These are phyloP conservation scores for Girardinichthys multiradiatus DNA, from an alignment of 2,113 vertebrate species.

Conservation along the genomic window DNA sequence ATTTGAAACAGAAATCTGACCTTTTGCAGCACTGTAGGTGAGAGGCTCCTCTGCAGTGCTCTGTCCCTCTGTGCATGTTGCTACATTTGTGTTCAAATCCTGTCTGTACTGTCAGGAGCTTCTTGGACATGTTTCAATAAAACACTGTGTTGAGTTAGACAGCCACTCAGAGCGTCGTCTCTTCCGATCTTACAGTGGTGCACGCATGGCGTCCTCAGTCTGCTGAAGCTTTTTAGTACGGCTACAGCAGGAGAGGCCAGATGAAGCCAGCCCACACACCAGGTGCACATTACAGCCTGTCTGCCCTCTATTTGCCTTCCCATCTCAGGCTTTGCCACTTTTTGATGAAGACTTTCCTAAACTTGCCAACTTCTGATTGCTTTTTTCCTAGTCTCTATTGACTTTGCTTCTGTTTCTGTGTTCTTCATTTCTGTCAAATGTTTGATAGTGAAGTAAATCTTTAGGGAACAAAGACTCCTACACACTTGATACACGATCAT, in stretches of 20 bases:
- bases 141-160: slow-evolving; percentile 18
- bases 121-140: slow-evolving; percentile 49
- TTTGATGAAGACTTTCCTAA: slow-evolving; percentile 1
- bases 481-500: neutral
- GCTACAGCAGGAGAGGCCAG: slow-evolving; percentile 46
- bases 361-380: slow-evolving; percentile 17
- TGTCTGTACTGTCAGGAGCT: slow-evolving; percentile 42
- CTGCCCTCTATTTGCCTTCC: slow-evolving; percentile 17
- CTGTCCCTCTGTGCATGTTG: slow-evolving; percentile 13
- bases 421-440: neutral
- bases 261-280: slow-evolving; percentile 60
- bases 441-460: neutral
- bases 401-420: neutral
- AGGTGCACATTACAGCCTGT: slow-evolving; percentile 40
- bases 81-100: slow-evolving; percentile 52
- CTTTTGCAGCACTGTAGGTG: slow-evolving; percentile 20
- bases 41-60: slow-evolving; percentile 37
- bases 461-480: neutral
- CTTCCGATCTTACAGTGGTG: slow-evolving; percentile 7
- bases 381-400: neutral
- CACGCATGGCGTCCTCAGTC: slow-evolving; percentile 28
- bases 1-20: slow-evolving; percentile 1
- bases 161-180: slow-evolving; percentile 1
- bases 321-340: slow-evolving; percentile 11
- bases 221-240: slow-evolving; percentile 56